Percentiles rank a stretch among this genome's conserved stretches.
Evolutionary conservation across 2,888 invertebrate genomes (phyloP).

Genomic region (Catocala sponsa): DNA sequence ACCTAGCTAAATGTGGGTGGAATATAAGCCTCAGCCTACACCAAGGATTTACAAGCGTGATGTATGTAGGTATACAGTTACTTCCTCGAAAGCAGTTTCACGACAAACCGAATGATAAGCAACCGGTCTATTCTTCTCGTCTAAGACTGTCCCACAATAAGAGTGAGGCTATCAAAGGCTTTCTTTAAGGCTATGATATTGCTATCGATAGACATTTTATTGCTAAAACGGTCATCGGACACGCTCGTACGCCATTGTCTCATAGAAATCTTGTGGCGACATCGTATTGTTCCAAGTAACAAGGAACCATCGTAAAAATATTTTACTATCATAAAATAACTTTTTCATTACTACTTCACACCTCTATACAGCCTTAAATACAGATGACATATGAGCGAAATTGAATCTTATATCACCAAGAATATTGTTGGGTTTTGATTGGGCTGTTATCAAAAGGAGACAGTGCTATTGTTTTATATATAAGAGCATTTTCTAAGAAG

Average conservation of each 20-base stretch:
- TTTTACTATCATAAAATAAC: constrained; percentile 48
- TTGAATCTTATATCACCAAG: rapidly evolving
- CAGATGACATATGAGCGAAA: neutral
- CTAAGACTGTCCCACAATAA: constrained; percentile 12
- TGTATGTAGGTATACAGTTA: neutral
- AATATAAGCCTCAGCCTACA: no score
- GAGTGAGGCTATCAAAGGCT: constrained; percentile 13
- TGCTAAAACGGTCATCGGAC: constrained; percentile 45
- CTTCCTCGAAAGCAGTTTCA: constrained; percentile 9
- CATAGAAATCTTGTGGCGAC: constrained; percentile 45
- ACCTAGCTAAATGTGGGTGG: no score
- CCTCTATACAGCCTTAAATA: constrained; percentile 3
- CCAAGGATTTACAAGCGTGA: no score
- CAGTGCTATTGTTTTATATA: constrained; percentile 19
- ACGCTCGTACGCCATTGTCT: constrained; percentile 40
- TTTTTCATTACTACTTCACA: constrained; percentile 46
- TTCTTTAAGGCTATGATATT: constrained; percentile 32
- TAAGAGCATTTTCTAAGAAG: constrained; percentile 53
- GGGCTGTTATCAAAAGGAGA: constrained; percentile 1
- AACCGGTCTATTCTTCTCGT: constrained; percentile 3
- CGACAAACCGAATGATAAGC: constrained; percentile 13
- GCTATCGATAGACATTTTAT: no score
- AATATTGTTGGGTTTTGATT: constrained; percentile 8
- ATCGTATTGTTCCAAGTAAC: constrained; percentile 35
- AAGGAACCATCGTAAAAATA: constrained; percentile 49